Evolutionary conservation across 2,888 invertebrate genomes (phyloP), one percentile per base, ranked within the genome.

Genomic region (Neelides folsomi): DNA sequence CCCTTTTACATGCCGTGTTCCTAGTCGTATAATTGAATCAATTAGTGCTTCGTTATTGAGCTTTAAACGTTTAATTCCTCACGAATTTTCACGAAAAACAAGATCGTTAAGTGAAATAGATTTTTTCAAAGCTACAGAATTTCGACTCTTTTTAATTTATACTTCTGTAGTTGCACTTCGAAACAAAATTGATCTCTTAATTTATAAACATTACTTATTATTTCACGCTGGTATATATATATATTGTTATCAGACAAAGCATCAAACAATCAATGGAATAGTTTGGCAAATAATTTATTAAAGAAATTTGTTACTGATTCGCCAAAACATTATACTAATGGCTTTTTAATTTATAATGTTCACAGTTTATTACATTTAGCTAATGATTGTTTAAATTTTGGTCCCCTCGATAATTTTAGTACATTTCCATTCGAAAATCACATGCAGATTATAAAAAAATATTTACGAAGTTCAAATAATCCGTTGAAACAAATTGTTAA

Each of bases 401-500:
- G 70, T 5, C 38, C 41, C 20, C 58, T 70, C 19, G 65, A 67
- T 48, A 58, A 58, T 36, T 66, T 67, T 53, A 67, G 64, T 47
- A 59, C 67, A 5, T 70, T 70, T 59, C 63, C 66, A 8, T 70
- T 67, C 65, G 69, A 70, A 59, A 69, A 65, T 47, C 63, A 57
- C 38, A 53, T 70, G 48, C 65, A 63, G 44, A 50, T 44, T 19
- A 18, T 67, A 16, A 62, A 64, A 43, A 49, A 47, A 20, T 37
- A 43, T 38, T 7, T 65, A 6, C 43, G 54, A 39, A 51, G 49
- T 27, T 27, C 49, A 51, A 47, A 54, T 7, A 55, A 46, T 37
- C 60, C 52, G 7, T 47, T 65, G 13, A 45, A 54, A 45, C 65
- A 65, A 49, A 8, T 58, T 35, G 48, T 53, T 16, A 44, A 42